Percentiles rank a stretch among this genome's conserved stretches.
phyloP scores from a whole-genome alignment of 1,140 invertebrate species.

The Ceratina calcarata region DNA sequence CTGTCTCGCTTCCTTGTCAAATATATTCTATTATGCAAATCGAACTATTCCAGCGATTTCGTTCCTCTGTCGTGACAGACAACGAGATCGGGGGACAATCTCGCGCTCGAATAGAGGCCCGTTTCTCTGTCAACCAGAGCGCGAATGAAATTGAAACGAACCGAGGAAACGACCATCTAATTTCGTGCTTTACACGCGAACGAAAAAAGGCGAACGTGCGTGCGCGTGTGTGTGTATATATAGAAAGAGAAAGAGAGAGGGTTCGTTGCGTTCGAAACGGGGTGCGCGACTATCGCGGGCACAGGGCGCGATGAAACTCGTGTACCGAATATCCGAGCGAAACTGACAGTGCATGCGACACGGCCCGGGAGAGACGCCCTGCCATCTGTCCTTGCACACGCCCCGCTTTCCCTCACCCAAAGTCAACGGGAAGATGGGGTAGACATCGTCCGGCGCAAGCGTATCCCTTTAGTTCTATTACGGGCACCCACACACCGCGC shows the following conservation, averaged over 20 bases:
- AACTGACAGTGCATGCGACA: conserved; percentile 65
- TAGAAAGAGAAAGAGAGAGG: neutral
- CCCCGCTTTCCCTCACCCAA: conserved; percentile 56
- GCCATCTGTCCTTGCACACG: conserved; percentile 64
- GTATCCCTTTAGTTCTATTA: conserved; percentile 59
- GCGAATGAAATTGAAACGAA: too few relatives aligned
- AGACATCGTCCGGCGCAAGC: conserved; percentile 61
- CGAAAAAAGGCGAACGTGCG: neutral
- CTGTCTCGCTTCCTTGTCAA: neutral
- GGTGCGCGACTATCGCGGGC: neutral
- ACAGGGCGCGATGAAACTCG: conserved; percentile 46
- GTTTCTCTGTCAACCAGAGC: neutral
- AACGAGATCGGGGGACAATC: too few relatives aligned
- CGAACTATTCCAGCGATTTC: neutral
- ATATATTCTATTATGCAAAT: conserved; percentile 24
- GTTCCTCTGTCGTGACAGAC: too few relatives aligned
- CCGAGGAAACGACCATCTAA: too few relatives aligned
- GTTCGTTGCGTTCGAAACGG: neutral
- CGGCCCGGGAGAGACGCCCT: conserved; percentile 66
- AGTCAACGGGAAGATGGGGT: conserved; percentile 55
- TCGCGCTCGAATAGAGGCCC: too few relatives aligned
- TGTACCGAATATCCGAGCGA: conserved; percentile 59
- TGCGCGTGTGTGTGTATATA: neutral
- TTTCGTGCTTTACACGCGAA: neutral
- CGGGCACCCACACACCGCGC: conserved; percentile 8